Conservation (phyloP, 2,113 vertebrate genomes). For the Pheucticus melanocephalus region DNA sequence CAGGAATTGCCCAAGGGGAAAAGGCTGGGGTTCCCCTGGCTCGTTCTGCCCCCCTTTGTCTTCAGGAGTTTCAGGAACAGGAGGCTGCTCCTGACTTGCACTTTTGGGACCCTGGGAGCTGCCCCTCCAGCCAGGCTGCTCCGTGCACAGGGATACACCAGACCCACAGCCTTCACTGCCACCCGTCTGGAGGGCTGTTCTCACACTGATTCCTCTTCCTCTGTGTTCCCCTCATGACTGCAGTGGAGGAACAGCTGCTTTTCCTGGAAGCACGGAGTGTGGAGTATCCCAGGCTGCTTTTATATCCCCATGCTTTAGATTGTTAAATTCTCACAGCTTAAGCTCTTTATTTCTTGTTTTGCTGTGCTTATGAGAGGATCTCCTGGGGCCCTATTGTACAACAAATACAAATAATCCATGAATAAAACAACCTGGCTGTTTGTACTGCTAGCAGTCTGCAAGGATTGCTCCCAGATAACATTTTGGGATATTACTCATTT, state of each 20-base stretch:
- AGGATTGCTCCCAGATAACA: background rate
- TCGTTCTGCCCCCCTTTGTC: background rate
- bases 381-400: constrained; percentile 10
- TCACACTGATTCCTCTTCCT: background rate
- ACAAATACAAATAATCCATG: constrained; percentile 29
- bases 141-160: background rate
- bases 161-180: background rate
- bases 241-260: background rate
- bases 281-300: background rate
- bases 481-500: background rate
- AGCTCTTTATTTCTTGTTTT: constrained; percentile 28
- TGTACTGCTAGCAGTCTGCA: background rate
- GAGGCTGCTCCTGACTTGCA: background rate
- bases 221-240: background rate
- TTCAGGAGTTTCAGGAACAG: background rate
- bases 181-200: background rate
- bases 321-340: background rate
- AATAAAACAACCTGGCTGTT: background rate
- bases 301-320: background rate
- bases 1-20: background rate
- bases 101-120: background rate
- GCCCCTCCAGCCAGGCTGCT: background rate
- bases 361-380: background rate
- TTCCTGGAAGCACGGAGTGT: background rate
- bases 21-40: background rate